Base-by-base conservation (phyloP, 1,140 invertebrate genomes). In the Paraescarpia echinospica region DNA sequence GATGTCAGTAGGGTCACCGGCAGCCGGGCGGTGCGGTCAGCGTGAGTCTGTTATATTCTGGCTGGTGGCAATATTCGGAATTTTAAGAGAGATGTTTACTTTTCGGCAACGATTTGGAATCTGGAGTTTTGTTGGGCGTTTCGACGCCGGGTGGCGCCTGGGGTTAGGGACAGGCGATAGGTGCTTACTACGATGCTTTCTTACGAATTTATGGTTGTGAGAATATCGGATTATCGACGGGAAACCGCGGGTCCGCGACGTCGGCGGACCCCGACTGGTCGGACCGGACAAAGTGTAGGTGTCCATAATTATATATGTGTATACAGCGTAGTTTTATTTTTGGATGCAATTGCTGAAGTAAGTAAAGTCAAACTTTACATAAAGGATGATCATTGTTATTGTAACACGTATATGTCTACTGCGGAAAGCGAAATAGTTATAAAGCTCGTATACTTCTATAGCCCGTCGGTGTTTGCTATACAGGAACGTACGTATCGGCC, bases 311-410 rank as follows among this genome's bases (percentile, higher is more conserved):
- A 27, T 77, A 18, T 77, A 6, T 77, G 22, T 77, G 59, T 77
- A 77, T 77, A 77, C 59, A 77, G 59, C 59, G 59, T 77, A 77
- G 59, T 77, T 77, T 77, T 77, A 77, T 77, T 77, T 77, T 77
- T 77, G 59, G 59, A 77, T 77, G 59, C 59, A 77, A 77, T 77
- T 77, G 59, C 59, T 77, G 12, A 27, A 77, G 59, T 77, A 31
- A 77, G 22, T 77, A 77, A 77, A 77, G 59, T 77, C 59, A 31
- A 77, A 77, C 59, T 77, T 77, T 77, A 77, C 59, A 27, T 27
- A 77, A 27, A 77, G 2, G 59, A 77, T 77, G 9, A 77, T 27
- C 27, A 51, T 51, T 51, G 18, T 18, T 51, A 18, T 51, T 77
- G 59, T 77, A 77, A 22, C 59, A 27, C 18, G 59, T 77, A 18